These are phyloP conservation scores for Enteromius paludinosus DNA, from an alignment of 2,797 vertebrate genomes.

Conservation along the genomic window DNA sequence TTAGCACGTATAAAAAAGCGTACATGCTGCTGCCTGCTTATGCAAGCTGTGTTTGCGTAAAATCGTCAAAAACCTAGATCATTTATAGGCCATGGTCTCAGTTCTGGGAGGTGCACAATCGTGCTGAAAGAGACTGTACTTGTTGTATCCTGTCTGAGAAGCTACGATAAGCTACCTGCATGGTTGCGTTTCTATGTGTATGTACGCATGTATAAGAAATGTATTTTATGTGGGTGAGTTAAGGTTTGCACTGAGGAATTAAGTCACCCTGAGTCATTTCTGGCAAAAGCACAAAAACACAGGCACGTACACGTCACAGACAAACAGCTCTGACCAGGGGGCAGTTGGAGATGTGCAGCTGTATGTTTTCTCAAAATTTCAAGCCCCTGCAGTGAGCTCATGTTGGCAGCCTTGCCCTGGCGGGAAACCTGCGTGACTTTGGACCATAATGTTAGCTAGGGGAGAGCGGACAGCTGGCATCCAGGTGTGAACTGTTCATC, in stretches of 20 bases:
- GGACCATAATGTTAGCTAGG: conserved; percentile 40
- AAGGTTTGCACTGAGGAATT: conserved; percentile 49
- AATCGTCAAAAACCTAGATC: conserved; percentile 40
- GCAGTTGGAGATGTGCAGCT: conserved; percentile 57
- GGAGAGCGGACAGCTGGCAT: conserved; percentile 54
- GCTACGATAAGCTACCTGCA: conserved; percentile 43
- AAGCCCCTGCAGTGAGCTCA: conserved; percentile 42
- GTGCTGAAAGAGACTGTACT: conserved; percentile 61
- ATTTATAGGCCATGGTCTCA: conserved; percentile 48
- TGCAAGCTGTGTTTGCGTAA: conserved; percentile 55
- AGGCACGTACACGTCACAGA: conserved; percentile 25
- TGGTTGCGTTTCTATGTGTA: conserved; percentile 3
- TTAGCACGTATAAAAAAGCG: conserved; percentile 24
- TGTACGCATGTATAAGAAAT: conserved; percentile 28
- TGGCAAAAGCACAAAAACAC: conserved; percentile 29
- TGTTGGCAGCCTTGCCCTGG: conserved; percentile 57
- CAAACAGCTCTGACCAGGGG: conserved; percentile 13
- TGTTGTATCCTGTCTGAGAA: conserved; percentile 66
- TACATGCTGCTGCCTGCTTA: conserved; percentile 61
- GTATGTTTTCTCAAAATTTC: conserved; percentile 53
- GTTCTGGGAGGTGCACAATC: conserved; percentile 45
- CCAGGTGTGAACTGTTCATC: conserved; percentile 54
- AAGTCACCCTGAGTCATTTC: conserved; percentile 42
- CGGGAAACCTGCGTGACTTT: conserved; percentile 61
- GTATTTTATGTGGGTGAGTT: conserved; percentile 35